Percentiles rank a stretch among this genome's conserved stretches.
These are phyloP conservation scores for Aphaenogaster floridana DNA, from an alignment of 1,140 invertebrate species.

Conservation along the genomic window DNA sequence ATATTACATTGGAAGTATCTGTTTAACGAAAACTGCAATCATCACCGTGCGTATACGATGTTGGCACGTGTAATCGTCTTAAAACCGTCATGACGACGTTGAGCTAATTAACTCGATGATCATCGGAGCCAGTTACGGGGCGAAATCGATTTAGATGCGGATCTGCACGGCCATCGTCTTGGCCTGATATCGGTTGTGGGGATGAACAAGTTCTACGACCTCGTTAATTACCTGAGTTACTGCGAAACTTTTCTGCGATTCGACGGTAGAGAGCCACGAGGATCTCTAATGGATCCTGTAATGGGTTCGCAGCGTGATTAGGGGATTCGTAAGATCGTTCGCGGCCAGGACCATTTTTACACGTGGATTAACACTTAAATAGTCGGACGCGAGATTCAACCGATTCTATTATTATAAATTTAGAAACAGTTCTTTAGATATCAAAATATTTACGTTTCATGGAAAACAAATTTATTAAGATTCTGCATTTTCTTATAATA, in stretches of 20 bases:
- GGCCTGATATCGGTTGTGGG: constrained; percentile 72
- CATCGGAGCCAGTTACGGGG: constrained; percentile 63
- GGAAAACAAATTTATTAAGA: not conserved
- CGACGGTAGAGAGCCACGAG: constrained; percentile 69
- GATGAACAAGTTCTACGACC: constrained; percentile 74
- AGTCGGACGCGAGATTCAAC: not conserved
- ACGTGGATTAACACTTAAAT: constrained; percentile 67
- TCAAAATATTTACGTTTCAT: not conserved
- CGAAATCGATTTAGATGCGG: constrained; percentile 77
- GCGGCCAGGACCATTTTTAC: constrained; percentile 63
- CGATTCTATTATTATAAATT: constrained; percentile 18
- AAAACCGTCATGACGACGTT: constrained; percentile 51
- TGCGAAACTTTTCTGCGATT: constrained; percentile 78
- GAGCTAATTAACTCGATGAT: constrained; percentile 71
- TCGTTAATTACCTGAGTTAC: constrained; percentile 78
- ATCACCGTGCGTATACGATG: constrained; percentile 9
- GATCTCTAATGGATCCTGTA: constrained; percentile 75
- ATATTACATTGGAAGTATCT: constrained; percentile 4
- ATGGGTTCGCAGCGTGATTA: constrained; percentile 73
- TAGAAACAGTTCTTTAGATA: not conserved
- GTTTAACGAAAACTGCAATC: constrained; percentile 19
- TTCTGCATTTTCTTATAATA: not conserved
- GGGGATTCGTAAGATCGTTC: constrained; percentile 60
- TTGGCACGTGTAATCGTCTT: constrained; percentile 60
- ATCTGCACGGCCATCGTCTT: constrained; percentile 68